Conservation (phyloP, 2,888 invertebrate genomes). For the Steinernema scapterisci region DNA sequence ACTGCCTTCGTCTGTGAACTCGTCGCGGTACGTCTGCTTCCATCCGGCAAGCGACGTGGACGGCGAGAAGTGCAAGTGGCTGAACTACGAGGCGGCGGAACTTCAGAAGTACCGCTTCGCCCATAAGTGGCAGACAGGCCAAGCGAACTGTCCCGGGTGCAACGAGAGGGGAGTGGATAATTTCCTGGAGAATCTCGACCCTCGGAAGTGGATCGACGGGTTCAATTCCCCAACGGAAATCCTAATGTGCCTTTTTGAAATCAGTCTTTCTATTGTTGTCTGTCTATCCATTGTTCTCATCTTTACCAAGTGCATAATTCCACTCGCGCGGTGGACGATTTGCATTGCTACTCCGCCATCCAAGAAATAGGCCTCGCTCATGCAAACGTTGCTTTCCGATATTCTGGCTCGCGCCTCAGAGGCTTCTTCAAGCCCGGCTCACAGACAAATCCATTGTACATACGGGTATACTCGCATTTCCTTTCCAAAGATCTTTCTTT, state of each 20-base stretch:
- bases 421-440: too few species aligned
- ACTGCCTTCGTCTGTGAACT: conserved; percentile 47
- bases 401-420: too few species aligned
- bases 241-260: conserved; percentile 48
- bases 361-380: conserved; percentile 33
- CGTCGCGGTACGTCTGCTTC: conserved; percentile 55
- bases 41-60: conserved; percentile 54
- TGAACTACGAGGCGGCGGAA: conserved; percentile 44
- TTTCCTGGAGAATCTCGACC: conserved; percentile 50
- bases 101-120: conserved; percentile 36
- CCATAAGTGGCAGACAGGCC: conserved; percentile 44
- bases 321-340: conserved; percentile 50
- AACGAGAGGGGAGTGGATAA: conserved; percentile 58
- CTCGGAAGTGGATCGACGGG: conserved; percentile 54
- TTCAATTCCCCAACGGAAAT: conserved; percentile 51
- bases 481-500: too few species aligned
- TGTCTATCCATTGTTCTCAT: conserved; percentile 43
- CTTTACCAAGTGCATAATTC: conserved; percentile 57
- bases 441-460: not conserved
- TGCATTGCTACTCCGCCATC: conserved; percentile 44
- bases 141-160: conserved; percentile 53
- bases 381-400: too few species aligned
- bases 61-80: conserved; percentile 50
- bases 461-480: not conserved
- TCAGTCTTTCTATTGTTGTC: conserved; percentile 44